Conservation (phyloP, 2,113 vertebrate species). For the Heloderma charlesbogerti region DNA sequence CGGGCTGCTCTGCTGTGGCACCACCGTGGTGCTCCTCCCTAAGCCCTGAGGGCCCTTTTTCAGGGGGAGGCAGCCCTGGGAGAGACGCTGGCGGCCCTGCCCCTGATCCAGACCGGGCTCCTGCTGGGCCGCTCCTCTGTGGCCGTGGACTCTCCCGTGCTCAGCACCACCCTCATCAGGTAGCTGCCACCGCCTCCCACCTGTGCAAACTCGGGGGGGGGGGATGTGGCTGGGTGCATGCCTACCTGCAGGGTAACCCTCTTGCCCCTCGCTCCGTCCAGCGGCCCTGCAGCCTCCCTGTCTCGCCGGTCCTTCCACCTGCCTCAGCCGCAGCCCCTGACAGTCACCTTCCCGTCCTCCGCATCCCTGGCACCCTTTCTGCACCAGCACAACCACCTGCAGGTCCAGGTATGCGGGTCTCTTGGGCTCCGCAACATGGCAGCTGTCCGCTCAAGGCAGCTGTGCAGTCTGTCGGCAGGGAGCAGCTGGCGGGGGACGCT, state of each 20-base stretch:
- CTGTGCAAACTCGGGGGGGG: fast-evolving
- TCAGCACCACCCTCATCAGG: constrained; percentile 51
- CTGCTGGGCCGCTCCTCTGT: background rate
- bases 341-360: constrained; percentile 42
- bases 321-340: constrained; percentile 35
- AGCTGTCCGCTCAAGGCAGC: background rate
- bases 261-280: constrained; percentile 23
- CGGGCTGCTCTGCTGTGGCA: too few relatives aligned
- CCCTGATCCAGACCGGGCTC: constrained; percentile 31
- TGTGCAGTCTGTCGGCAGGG: too few relatives aligned
- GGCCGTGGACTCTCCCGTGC: background rate
- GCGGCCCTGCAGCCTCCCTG: constrained; percentile 40
- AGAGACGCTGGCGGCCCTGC: constrained; percentile 25
- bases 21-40: background rate
- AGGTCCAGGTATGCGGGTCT: constrained; percentile 55
- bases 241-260: fast-evolving
- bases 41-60: background rate
- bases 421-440: too few relatives aligned
- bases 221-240: background rate
- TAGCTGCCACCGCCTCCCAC: background rate
- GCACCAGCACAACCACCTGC: constrained; percentile 11
- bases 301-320: constrained; percentile 44
- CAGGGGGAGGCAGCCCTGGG: constrained; percentile 43
- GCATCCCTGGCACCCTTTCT: constrained; percentile 21
- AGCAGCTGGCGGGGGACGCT: too few relatives aligned